phyloP scores from a whole-genome alignment of 2,888 invertebrate genomes.

The Tenthredo distinguenda region DNA sequence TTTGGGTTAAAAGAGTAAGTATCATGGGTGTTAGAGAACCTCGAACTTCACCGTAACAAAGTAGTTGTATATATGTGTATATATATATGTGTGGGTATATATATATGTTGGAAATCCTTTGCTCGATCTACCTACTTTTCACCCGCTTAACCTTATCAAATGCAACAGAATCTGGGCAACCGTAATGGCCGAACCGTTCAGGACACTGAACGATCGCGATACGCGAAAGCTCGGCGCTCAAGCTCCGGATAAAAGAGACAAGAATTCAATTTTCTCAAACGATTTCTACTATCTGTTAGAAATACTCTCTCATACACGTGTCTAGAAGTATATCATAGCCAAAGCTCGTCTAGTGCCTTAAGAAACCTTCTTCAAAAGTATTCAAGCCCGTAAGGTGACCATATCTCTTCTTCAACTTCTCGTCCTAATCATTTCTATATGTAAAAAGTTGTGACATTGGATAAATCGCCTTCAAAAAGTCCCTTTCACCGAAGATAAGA shows the following conservation, averaged over 20 bases:
- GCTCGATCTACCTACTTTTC: conserved; percentile 5
- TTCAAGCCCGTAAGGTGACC: too few relatives aligned
- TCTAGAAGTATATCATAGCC: conserved; percentile 18
- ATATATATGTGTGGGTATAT: not conserved
- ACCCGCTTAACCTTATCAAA: conserved; percentile 40
- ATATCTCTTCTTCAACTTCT: too few relatives aligned
- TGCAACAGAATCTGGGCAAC: conserved; percentile 45
- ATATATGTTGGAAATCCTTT: not conserved
- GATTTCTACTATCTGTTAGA: conserved; percentile 20
- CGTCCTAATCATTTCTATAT: too few relatives aligned
- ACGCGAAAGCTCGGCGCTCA: conserved; percentile 23
- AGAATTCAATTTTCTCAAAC: conserved; percentile 44
- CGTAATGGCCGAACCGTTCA: conserved; percentile 47
- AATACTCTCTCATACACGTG: conserved; percentile 31
- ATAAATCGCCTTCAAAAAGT: too few relatives aligned
- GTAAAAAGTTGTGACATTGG: too few relatives aligned
- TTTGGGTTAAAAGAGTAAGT: not conserved
- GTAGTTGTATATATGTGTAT: not conserved
- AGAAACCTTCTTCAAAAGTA: not conserved
- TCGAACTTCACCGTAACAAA: conserved; percentile 7
- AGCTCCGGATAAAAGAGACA: conserved; percentile 26
- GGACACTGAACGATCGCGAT: conserved; percentile 42
- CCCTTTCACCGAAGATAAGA: too few relatives aligned
- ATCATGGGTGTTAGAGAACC: not conserved
- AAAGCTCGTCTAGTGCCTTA: not conserved